phyloP scores from a whole-genome alignment of 1,140 invertebrate genomes.

The Diplogasteroides magnus region DNA sequence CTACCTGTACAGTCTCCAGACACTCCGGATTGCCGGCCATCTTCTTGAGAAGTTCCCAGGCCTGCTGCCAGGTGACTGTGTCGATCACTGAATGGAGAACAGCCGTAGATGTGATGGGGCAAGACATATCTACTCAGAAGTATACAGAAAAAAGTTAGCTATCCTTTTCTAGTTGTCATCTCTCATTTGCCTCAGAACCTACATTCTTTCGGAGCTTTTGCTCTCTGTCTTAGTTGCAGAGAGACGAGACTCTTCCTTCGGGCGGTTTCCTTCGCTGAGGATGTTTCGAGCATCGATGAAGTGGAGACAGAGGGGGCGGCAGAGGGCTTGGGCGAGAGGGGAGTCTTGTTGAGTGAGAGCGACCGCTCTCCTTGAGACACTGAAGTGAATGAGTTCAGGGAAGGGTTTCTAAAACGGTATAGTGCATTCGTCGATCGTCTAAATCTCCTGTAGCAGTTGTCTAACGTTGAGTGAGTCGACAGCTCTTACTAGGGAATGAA shows the following conservation, averaged over 20 bases:
- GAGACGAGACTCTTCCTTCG: constrained; percentile 53
- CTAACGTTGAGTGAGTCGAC: no score
- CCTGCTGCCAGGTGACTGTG: constrained; percentile 50
- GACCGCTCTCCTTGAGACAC: constrained; percentile 35
- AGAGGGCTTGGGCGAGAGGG: constrained; percentile 51
- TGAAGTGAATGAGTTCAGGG: no score
- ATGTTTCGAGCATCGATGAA: constrained; percentile 51
- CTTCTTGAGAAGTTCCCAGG: constrained; percentile 56
- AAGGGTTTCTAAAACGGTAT: no score
- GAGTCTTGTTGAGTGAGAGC: constrained; percentile 46
- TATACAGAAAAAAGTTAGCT: background rate
- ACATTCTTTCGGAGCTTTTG: constrained; percentile 53
- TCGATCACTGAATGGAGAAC: constrained; percentile 43
- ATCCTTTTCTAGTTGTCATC: background rate
- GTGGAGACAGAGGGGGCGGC: constrained; percentile 52
- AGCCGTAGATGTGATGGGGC: constrained; percentile 3
- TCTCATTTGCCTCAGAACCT: no score
- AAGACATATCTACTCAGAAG: background rate
- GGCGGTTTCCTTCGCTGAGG: constrained; percentile 46
- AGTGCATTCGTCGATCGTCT: no score
- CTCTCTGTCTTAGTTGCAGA: constrained; percentile 45
- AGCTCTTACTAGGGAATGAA: no score
- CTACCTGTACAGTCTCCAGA: constrained; percentile 61
- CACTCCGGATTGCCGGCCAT: constrained; percentile 66
- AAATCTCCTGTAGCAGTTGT: no score